Conservation (phyloP, 1,140 invertebrate species). For the Goniozus legneri region DNA sequence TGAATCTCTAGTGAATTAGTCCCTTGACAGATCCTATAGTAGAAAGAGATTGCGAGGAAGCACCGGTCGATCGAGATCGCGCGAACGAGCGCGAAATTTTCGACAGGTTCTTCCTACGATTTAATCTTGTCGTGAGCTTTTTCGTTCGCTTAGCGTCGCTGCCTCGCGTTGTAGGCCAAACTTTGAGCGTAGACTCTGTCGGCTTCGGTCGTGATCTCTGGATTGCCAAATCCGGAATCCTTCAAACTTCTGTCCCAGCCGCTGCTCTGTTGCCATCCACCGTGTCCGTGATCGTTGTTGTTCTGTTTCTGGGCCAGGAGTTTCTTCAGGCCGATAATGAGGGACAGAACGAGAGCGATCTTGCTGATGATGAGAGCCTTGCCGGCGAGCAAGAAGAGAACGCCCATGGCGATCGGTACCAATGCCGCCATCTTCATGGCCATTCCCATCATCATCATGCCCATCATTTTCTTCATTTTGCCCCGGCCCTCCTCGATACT, state of each 20-base stretch:
- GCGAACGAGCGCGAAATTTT: neutral
- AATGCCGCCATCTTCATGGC: slow-evolving; percentile 72
- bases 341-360: slow-evolving; percentile 70
- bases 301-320: slow-evolving; percentile 64
- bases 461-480: slow-evolving; percentile 81
- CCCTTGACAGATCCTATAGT: no score
- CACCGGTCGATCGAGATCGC: neutral
- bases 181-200: slow-evolving; percentile 58
- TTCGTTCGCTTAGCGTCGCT: slow-evolving; percentile 14
- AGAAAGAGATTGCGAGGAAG: neutral
- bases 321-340: slow-evolving; percentile 78
- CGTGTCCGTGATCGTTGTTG: slow-evolving; percentile 56
- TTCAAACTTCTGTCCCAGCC: slow-evolving; percentile 58
- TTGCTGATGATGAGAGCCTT: slow-evolving; percentile 76
- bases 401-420: slow-evolving; percentile 70
- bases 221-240: slow-evolving; percentile 36
- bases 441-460: slow-evolving; percentile 77
- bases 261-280: slow-evolving; percentile 55
- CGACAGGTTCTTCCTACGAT: no score
- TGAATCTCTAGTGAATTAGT: no score
- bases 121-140: neutral
- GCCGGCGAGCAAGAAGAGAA: slow-evolving; percentile 69
- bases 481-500: slow-evolving; percentile 73
- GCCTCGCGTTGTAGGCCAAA: slow-evolving; percentile 61
- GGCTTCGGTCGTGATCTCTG: slow-evolving; percentile 45